Conservation (phyloP, 1,140 invertebrate species). For the Lordiphosa mommai region DNA sequence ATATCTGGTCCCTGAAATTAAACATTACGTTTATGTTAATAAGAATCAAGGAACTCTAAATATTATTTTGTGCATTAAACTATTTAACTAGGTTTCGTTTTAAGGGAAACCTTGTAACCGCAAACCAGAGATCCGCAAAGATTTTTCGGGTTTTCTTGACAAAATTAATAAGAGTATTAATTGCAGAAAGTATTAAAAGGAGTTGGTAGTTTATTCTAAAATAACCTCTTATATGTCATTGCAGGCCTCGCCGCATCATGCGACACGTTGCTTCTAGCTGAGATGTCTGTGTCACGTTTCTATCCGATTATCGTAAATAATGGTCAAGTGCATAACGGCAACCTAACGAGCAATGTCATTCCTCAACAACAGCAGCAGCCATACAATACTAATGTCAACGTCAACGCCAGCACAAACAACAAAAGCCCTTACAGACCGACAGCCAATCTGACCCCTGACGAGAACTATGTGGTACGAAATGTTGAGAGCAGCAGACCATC, state of each 20-base stretch:
- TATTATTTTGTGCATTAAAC: no score
- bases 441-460: slow-evolving; percentile 5
- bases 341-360: slow-evolving; percentile 42
- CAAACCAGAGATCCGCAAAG: no score
- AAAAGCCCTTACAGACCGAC: slow-evolving; percentile 1
- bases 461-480: neutral
- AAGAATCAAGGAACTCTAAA: no score
- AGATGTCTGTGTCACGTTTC: slow-evolving; percentile 67
- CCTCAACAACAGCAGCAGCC: slow-evolving; percentile 16
- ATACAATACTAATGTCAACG: slow-evolving; percentile 5
- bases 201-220: no score
- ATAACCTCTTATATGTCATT: slow-evolving; percentile 7
- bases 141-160: no score
- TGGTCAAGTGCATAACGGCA: slow-evolving; percentile 55
- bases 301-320: slow-evolving; percentile 60
- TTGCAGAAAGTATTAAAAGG: no score
- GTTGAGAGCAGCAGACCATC: neutral
- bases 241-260: slow-evolving; percentile 81
- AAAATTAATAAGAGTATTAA: no score
- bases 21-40: no score
- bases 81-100: no score
- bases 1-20: no score
- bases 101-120: no score
- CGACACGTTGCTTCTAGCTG: slow-evolving; percentile 73
- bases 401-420: slow-evolving; percentile 5